phyloP scores from a whole-genome alignment of 1,140 invertebrate genomes.

The Hylaeus anthracinus region DNA sequence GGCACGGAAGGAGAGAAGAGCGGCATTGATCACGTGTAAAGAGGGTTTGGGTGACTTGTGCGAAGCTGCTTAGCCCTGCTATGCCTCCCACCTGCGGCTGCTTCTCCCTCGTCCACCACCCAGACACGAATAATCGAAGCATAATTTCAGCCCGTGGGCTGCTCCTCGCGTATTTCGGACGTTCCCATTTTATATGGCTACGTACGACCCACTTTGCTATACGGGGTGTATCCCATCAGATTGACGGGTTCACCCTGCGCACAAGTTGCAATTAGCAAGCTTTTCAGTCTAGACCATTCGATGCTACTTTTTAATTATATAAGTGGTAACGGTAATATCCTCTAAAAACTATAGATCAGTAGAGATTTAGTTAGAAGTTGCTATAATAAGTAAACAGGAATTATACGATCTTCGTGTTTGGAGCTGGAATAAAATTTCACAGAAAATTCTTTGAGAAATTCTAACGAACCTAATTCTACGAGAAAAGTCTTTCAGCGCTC shows the following conservation, averaged over 20 bases:
- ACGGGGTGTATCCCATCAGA: constrained; percentile 22
- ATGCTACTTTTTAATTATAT: too few species aligned
- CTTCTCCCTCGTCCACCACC: constrained; percentile 17
- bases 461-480: too few species aligned
- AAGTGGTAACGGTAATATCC: too few species aligned
- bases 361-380: too few species aligned
- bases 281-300: not conserved
- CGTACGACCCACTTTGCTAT: not conserved
- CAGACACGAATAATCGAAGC: constrained; percentile 64
- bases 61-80: constrained; percentile 31
- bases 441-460: too few species aligned
- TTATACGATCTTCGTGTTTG: too few species aligned
- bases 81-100: constrained; percentile 45
- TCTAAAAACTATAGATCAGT: too few species aligned
- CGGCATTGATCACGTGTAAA: constrained; percentile 35
- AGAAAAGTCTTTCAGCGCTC: too few species aligned
- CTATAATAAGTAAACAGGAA: too few species aligned
- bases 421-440: too few species aligned
- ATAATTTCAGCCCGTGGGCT: constrained; percentile 62
- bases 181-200: constrained; percentile 5
- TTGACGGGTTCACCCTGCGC: not conserved
- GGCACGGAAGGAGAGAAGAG: constrained; percentile 14
- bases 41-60: constrained; percentile 31
- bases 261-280: constrained; percentile 9
- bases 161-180: constrained; percentile 54